Base-by-base conservation (phyloP, 2,888 invertebrate species). In the Metellina segmentata region DNA sequence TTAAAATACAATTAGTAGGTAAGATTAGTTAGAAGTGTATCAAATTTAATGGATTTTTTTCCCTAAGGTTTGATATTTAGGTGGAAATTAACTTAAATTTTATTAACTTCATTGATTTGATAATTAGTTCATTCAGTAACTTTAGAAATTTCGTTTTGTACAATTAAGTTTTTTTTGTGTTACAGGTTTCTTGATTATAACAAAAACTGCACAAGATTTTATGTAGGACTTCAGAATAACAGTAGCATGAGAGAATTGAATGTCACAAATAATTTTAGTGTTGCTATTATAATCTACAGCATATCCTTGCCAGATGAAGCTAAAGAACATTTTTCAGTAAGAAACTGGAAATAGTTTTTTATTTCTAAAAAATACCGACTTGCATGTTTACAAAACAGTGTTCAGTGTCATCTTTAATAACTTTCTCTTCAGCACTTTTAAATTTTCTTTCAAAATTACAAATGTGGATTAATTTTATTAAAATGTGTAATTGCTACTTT, bases 281-380 rank as follows among this genome's bases (percentile, higher is more conserved):
- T 96, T 93, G 96, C 97, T 9, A 95, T 98, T 90, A 96, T 96
- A 92, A 95, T 98, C 93, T 96, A 96, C 93, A 97, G 97, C 94
- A 96, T 97, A 75, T 96, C 96, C 9, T 95, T 97, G 93, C 96
- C 96, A 7, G 94, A 95, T 20, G 96, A 96, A 91, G 96, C 96
- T 82, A 95, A 95, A 93, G 95, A 95, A 92, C 96, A 96, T 94
- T 97, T 97, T 95, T 95, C 96, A 94, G 96, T 97, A 95, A 95
- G 95, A 16, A 72, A 34, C 34, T 4, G 4, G 4, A 34, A 34
- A 34, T 1, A 34, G 34, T 34, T 34, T 34, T 34, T 34, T 34
- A 34, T 34, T n/a, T n/a, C n/a, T n/a, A n/a, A n/a, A 34, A 34
- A 34, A 34, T 34, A 34, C 4, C 4, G 34, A 34, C 34, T 34